Conservation (phyloP, 37 sponge, comb jelly and placozoan species). For the Chondrosia reniformis region DNA sequence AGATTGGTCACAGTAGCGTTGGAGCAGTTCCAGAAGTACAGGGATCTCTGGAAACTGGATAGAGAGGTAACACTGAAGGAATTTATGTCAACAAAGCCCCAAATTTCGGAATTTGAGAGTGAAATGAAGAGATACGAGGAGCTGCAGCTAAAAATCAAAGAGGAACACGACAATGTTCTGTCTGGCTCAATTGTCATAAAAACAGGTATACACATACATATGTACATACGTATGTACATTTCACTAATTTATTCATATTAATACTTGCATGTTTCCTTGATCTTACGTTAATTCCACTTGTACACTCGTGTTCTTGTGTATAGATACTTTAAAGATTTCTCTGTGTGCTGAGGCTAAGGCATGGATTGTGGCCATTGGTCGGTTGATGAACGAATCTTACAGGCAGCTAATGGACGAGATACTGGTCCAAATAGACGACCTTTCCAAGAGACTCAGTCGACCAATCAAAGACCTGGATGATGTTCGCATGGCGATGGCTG, state of each 20-base stretch:
- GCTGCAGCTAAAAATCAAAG: conserved; percentile 44
- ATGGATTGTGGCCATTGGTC: conserved; percentile 85
- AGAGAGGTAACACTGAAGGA: conserved; percentile 55
- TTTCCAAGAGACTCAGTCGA: conserved; percentile 65
- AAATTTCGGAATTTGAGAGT: conserved; percentile 87
- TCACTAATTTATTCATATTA: too few relatives aligned
- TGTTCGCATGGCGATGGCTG: conserved; percentile 87
- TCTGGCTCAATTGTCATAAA: conserved; percentile 62
- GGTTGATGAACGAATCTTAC: conserved; percentile 74
- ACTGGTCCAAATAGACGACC: conserved; percentile 84
- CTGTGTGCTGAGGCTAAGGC: conserved; percentile 83
- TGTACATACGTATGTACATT: background rate
- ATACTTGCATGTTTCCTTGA: too few relatives aligned
- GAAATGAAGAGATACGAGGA: conserved; percentile 49
- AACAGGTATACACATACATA: conserved; percentile 33
- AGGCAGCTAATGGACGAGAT: conserved; percentile 67
- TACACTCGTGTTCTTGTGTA: background rate
- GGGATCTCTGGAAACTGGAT: conserved; percentile 84
- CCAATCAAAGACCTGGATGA: conserved; percentile 93
- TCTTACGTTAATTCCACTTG: too few relatives aligned
- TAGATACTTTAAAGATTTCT: conserved; percentile 79
- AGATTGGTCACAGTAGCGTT: conserved; percentile 59
- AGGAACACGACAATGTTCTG: conserved; percentile 35
- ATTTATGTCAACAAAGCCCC: conserved; percentile 76
- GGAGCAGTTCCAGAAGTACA: conserved; percentile 75